Evolutionary conservation across 2,797 vertebrate species (phyloP).

Genomic region (Vireo griseus): DNA sequence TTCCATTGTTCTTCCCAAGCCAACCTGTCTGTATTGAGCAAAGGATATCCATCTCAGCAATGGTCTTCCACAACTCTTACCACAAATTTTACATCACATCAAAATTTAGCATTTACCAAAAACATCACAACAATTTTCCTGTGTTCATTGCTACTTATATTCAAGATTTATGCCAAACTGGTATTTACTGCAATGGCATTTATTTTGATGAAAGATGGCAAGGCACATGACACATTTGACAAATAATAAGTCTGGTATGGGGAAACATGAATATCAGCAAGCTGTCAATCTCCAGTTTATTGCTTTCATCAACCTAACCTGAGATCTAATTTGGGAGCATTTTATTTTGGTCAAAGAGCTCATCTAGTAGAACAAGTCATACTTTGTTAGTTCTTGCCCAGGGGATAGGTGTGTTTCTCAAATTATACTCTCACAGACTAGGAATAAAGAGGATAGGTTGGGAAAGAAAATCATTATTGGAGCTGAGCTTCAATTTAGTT

Average conservation of each 20-base stretch:
- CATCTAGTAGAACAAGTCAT: conserved; percentile 36
- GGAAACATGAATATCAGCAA: neutral
- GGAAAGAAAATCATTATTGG: neutral
- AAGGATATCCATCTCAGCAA: neutral
- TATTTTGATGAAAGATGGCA: neutral
- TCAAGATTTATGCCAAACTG: neutral
- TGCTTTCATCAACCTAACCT: neutral
- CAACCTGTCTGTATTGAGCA: neutral
- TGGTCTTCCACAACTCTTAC: neutral
- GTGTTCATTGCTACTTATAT: neutral
- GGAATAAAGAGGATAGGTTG: neutral
- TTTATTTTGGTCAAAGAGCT: conserved; percentile 23
- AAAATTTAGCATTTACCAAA: neutral
- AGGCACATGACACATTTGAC: neutral
- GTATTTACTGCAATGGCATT: neutral
- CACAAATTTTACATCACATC: neutral
- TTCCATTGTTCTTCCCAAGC: neutral
- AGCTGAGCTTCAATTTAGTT: neutral
- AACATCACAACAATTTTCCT: neutral
- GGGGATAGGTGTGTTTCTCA: conserved; percentile 30
- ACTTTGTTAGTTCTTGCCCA: conserved; percentile 31
- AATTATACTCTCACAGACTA: conserved; percentile 13
- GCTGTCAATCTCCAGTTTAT: neutral
- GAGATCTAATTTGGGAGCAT: conserved; percentile 7
- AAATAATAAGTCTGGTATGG: neutral